Percentiles rank a stretch among this genome's conserved stretches.
phyloP scores from a whole-genome alignment of 2,113 vertebrate species.

The Oxygymnocypris stewartii region DNA sequence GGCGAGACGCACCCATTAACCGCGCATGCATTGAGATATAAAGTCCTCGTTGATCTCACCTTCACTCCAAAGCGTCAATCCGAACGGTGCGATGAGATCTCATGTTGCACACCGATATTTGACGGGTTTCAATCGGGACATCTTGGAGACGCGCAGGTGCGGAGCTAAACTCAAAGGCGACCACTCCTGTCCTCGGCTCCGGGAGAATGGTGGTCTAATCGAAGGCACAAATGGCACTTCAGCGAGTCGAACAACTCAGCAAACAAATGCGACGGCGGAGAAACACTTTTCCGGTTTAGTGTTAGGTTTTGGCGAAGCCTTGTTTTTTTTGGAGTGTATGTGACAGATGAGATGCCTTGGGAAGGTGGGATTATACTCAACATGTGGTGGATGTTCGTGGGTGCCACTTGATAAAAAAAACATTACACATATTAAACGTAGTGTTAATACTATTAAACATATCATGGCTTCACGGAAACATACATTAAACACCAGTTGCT shows the following conservation, averaged over 20 bases:
- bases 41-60: constrained; percentile 50
- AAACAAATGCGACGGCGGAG: constrained; percentile 46
- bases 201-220: constrained; percentile 49
- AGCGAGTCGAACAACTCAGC: constrained; percentile 46
- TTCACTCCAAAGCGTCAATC: constrained; percentile 37
- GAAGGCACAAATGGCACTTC: constrained; percentile 52
- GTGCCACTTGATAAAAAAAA: neutral
- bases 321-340: constrained; percentile 16
- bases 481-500: too few species aligned
- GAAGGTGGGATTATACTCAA: constrained; percentile 42
- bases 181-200: constrained; percentile 47
- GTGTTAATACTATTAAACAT: too few species aligned
- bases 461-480: too few species aligned
- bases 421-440: too few species aligned
- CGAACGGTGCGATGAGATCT: constrained; percentile 14
- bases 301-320: neutral
- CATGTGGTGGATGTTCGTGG: constrained; percentile 27
- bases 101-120: constrained; percentile 22
- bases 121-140: constrained; percentile 51
- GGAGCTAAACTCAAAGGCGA: constrained; percentile 48
- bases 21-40: constrained; percentile 28
- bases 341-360: constrained; percentile 24
- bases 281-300: constrained; percentile 20
- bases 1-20: constrained; percentile 8
- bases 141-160: constrained; percentile 41